phyloP scores from a whole-genome alignment of 1,140 invertebrate genomes.

The Aporrectodea caliginosa region DNA sequence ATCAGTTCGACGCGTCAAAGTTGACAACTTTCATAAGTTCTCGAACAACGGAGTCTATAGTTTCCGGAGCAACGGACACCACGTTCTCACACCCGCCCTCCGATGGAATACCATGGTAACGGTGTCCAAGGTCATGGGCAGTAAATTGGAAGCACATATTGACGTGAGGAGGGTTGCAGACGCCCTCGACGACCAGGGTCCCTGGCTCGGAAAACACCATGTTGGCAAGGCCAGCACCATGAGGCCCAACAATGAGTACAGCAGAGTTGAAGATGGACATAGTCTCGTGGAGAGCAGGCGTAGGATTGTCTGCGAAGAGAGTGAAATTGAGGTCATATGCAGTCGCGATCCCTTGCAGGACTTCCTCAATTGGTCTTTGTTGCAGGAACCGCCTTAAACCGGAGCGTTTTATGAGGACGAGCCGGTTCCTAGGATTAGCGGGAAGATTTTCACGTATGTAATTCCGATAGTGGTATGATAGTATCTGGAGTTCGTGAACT shows the following conservation, averaged over 20 bases:
- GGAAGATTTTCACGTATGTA: neutral
- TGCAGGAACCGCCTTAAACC: constrained; percentile 23
- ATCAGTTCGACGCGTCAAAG: neutral
- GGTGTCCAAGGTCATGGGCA: constrained; percentile 24
- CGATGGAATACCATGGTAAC: constrained; percentile 31
- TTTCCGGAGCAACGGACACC: constrained; percentile 21
- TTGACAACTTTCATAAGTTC: neutral
- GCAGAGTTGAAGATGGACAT: constrained; percentile 27
- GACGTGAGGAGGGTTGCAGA: constrained; percentile 32
- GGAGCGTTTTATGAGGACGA: constrained; percentile 23
- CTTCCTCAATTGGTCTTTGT: constrained; percentile 14
- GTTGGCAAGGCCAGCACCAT: constrained; percentile 31
- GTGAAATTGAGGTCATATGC: constrained; percentile 8
- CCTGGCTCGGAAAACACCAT: constrained; percentile 24
- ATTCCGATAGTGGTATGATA: constrained; percentile 16
- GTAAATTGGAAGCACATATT: constrained; percentile 33
- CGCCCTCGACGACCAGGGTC: constrained; percentile 27
- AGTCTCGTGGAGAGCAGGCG: constrained; percentile 13
- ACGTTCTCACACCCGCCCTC: constrained; percentile 22
- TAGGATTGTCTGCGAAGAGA: constrained; percentile 23
- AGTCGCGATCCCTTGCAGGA: constrained; percentile 1
- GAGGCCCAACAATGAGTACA: constrained; percentile 27
- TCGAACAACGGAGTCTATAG: constrained; percentile 11
- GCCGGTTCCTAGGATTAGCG: neutral
- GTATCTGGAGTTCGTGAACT: constrained; percentile 22